Percentiles rank a stretch among this genome's conserved stretches.
These are phyloP conservation scores for Temnopleurus reevesii DNA, from an alignment of 53 echinoderm and acorn worm genomes.

Conservation along the genomic window DNA sequence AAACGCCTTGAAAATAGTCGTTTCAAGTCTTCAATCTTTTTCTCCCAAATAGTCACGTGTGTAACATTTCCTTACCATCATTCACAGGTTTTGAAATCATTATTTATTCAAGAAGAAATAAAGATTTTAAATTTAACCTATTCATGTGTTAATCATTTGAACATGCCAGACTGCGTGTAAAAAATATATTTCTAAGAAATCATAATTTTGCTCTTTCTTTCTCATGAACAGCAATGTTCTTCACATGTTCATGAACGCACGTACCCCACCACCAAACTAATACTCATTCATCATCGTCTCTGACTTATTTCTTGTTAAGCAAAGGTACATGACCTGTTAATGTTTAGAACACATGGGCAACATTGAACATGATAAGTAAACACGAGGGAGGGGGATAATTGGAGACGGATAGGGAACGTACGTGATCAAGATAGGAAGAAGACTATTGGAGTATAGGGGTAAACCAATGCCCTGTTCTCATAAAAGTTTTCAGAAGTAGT, in stretches of 20 bases:
- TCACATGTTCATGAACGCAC: not conserved
- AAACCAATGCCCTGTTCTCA: constrained; percentile 27
- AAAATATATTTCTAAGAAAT: too few species aligned
- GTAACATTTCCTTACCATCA: too few species aligned
- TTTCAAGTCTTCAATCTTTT: too few species aligned
- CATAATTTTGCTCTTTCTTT: too few species aligned
- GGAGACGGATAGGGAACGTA: not conserved
- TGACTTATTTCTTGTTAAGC: constrained; percentile 3
- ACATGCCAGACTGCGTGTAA: too few species aligned
- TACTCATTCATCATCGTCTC: constrained; percentile 16
- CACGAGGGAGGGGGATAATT: not conserved
- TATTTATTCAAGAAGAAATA: too few species aligned
- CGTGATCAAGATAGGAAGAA: constrained; percentile 12
- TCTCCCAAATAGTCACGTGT: too few species aligned
- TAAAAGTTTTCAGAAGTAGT: too few species aligned
- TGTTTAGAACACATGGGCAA: constrained; percentile 5
- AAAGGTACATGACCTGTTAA: constrained; percentile 30
- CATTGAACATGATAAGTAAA: constrained; percentile 21
- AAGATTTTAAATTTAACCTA: too few species aligned
- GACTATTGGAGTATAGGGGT: not conserved
- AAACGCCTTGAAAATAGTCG: not conserved
- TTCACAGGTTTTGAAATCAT: too few species aligned
- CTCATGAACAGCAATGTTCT: too few species aligned
- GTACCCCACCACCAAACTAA: not conserved
- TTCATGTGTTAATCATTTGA: too few species aligned